A percentile compares a stretch with the other conserved stretches of the same genome.
These are phyloP conservation scores for Osedax fenrisi DNA, from an alignment of 2,888 invertebrate genomes.

Conservation along the genomic window DNA sequence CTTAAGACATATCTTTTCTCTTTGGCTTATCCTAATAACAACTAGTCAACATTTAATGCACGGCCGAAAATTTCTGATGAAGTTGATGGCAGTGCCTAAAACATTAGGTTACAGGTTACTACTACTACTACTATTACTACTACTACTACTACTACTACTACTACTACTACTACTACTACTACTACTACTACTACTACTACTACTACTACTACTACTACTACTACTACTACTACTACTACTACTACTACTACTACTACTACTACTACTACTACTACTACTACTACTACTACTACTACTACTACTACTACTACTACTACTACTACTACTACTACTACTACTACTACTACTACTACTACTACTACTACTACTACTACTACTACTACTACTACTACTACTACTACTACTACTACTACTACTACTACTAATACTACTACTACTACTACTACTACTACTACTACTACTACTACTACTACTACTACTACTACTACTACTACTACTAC, in stretches of 20 bases:
- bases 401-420: too few species aligned
- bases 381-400: slow-evolving; percentile 8
- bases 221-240: slow-evolving; percentile 31
- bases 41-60: too few species aligned
- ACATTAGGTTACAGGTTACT: too few species aligned
- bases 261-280: background rate
- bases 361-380: slow-evolving; percentile 11
- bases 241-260: slow-evolving; percentile 2
- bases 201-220: slow-evolving; percentile 28
- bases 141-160: too few species aligned
- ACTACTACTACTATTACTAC: too few species aligned
- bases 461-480: background rate
- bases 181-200: slow-evolving; percentile 28
- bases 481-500: background rate
- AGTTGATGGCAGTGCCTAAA: too few species aligned
- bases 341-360: slow-evolving; percentile 12
- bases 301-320: background rate
- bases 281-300: background rate
- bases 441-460: background rate
- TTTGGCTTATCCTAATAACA: too few species aligned
- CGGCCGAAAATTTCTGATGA: too few species aligned
- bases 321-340: slow-evolving; percentile 10
- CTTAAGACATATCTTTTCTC: too few species aligned
- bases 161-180: too few species aligned
- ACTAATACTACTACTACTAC: too few species aligned